Evolutionary conservation across 2,888 invertebrate genomes (phyloP), one percentile per base, ranked within the genome.

Genomic region (Diarsia dahlii): DNA sequence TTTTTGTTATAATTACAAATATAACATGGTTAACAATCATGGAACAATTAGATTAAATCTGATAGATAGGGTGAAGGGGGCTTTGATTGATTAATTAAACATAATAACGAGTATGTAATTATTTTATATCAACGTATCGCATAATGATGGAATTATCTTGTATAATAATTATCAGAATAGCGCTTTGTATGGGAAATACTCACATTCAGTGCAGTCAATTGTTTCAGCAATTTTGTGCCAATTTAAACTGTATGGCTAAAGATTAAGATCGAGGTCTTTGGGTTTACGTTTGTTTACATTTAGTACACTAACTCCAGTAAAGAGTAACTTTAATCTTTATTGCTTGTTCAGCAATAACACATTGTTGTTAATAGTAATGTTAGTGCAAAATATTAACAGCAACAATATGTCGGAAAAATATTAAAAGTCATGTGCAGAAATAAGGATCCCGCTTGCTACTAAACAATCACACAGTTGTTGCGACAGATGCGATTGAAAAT

Each of bases 401-500:
- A 34, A 45, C 12, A 54, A 72, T 64, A 66, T 65, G 34, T 52
- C 45, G 56, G 39, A 58, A 71, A 82, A 56, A 64, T 64, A 64
- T 80, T 50, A 15, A 66, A 54, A 71, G 64, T 62, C 63, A 66
- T 54, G 9, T 67, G 10, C 63, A n/a, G 15, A 3, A 50, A 65
- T 39, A 69, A 74, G 56, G 28, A 46, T 72, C 23, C 45, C 10
- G 71, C 34, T 62, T 58, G 23, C 77, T 76, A 77, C 77, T 76
- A 77, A 84, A 85, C 80, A 85, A 82, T 81, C 68, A 74, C 67
- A 80, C 72, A 74, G 50, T 56, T 80, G 78, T 80, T 87, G 90
- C 91, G 92, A 93, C 93, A 93, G 91, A 94, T 92, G 92, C 91
- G 92, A 95, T 94, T 94, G 94, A 94, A 95, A 94, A 94, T 93